phyloP scores from a whole-genome alignment of 2,888 invertebrate species.

The Tipula helvola region DNA sequence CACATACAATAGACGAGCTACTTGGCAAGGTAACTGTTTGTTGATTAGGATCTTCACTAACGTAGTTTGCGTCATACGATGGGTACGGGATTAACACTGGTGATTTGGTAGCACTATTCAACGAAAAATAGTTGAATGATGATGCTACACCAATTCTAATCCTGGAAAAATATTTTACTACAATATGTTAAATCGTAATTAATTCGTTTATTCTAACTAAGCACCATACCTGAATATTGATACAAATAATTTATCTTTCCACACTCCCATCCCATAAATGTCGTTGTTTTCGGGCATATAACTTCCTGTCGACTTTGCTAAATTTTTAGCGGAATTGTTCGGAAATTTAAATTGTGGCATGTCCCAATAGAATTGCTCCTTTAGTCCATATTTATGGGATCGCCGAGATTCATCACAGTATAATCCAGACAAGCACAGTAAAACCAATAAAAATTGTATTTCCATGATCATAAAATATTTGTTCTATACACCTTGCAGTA shows the following conservation, averaged over 20 bases:
- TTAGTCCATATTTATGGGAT: background rate
- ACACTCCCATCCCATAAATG: background rate
- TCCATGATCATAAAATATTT: background rate
- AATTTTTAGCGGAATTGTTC: background rate
- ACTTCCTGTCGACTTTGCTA: background rate
- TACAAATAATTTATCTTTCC: background rate
- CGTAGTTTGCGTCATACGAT: conserved; percentile 55
- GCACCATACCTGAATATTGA: background rate
- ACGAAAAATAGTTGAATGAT: conserved; percentile 51
- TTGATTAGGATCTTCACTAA: background rate
- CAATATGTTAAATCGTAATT: background rate
- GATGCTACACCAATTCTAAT: conserved; percentile 48
- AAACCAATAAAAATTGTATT: background rate
- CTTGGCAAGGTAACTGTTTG: conserved; percentile 33
- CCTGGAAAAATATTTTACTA: background rate
- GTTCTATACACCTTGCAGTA: background rate
- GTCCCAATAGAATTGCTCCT: background rate
- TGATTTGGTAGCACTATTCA: conserved; percentile 45
- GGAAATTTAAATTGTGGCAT: background rate
- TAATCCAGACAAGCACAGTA: background rate
- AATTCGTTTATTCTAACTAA: background rate
- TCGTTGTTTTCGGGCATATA: background rate
- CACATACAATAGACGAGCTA: conserved; percentile 53
- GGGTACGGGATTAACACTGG: conserved; percentile 64
- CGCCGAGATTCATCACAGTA: background rate